Evolutionary conservation across 1,140 invertebrate species (phyloP).

Genomic region (Colletes latitarsis): DNA sequence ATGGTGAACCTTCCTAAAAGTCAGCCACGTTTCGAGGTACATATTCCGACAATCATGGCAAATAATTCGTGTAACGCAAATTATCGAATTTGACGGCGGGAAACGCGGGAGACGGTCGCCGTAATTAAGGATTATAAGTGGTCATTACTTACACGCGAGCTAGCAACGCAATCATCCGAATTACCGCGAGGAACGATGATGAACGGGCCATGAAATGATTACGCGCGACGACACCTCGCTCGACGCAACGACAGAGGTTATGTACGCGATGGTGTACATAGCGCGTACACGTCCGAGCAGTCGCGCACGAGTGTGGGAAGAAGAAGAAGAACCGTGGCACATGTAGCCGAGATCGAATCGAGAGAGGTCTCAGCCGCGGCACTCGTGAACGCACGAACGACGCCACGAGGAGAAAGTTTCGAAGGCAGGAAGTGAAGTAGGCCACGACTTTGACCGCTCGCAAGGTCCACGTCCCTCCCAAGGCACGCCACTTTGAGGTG

Average conservation of each 20-base stretch:
- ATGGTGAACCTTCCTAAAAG: too few relatives aligned
- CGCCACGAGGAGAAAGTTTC: slow-evolving; percentile 78
- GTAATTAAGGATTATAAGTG: slow-evolving; percentile 29
- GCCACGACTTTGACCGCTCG: slow-evolving; percentile 81
- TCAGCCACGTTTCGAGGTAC: too few relatives aligned
- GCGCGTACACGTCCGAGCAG: too few relatives aligned
- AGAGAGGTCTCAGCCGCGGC: slow-evolving; percentile 23
- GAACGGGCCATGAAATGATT: slow-evolving; percentile 12
- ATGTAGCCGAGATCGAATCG: slow-evolving; percentile 30
- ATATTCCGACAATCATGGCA: too few relatives aligned
- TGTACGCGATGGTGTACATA: background rate
- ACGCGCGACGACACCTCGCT: slow-evolving; percentile 1
- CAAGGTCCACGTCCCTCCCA: slow-evolving; percentile 77
- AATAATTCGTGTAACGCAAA: background rate
- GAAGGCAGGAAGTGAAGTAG: slow-evolving; percentile 79
- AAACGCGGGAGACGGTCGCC: background rate
- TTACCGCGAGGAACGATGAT: slow-evolving; percentile 2
- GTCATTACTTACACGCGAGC: slow-evolving; percentile 17
- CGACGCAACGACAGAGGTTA: background rate
- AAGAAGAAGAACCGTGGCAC: background rate
- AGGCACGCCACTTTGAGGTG: slow-evolving; percentile 55
- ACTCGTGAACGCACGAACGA: slow-evolving; percentile 51
- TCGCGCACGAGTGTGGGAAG: background rate
- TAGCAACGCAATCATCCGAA: slow-evolving; percentile 22
- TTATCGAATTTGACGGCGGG: background rate